Evolutionary conservation across 2,797 vertebrate genomes (phyloP).

Genomic region (Leptodactylus fallax): DNA sequence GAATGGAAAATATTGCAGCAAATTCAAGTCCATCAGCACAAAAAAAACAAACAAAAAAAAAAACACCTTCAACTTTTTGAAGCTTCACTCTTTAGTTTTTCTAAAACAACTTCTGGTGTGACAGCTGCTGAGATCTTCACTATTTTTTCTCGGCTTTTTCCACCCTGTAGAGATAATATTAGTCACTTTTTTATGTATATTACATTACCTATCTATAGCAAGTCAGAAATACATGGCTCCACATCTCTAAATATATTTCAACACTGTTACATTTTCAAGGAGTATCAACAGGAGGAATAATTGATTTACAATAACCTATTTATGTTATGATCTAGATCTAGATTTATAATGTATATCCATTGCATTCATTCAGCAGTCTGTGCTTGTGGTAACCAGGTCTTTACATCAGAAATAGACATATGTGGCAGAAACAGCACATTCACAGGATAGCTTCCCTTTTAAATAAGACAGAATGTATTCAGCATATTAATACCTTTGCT

Average conservation of each 20-base stretch:
- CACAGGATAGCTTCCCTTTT: too few species aligned
- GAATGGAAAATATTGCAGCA: not conserved
- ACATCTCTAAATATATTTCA: not conserved
- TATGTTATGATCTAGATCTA: too few species aligned
- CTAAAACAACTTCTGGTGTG: constrained; percentile 84
- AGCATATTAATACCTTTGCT: too few species aligned
- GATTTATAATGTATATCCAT: too few species aligned
- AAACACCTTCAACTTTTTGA: constrained; percentile 66
- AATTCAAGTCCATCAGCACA: not conserved
- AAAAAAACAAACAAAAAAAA: not conserved
- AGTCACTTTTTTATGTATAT: not conserved
- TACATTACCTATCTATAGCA: not conserved
- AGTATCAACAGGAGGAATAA: too few species aligned
- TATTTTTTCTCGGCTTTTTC: constrained; percentile 90
- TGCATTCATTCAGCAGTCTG: too few species aligned
- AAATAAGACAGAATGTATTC: too few species aligned
- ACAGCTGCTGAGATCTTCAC: constrained; percentile 82
- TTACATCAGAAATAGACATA: too few species aligned
- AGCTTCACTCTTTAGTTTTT: constrained; percentile 82
- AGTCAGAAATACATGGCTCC: not conserved
- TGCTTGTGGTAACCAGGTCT: too few species aligned
- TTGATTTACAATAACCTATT: too few species aligned
- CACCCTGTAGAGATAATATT: constrained; percentile 77
- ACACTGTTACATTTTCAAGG: too few species aligned
- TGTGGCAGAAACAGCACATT: too few species aligned